phyloP scores from a whole-genome alignment of 2,797 vertebrate genomes.

The Podargus strigoides region DNA sequence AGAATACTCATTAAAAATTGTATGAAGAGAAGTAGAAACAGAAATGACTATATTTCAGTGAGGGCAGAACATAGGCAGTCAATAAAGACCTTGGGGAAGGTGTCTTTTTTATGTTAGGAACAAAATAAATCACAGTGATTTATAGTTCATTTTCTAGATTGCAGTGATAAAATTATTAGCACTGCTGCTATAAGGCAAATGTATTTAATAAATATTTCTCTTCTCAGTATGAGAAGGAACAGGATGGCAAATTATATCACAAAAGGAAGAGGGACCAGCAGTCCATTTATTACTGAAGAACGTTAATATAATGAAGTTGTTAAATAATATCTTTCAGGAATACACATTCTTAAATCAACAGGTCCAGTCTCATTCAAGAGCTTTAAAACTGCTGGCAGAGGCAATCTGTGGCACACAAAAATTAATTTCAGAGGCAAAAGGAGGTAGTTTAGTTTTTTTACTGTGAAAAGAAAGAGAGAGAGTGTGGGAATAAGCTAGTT shows the following conservation, averaged over 20 bases:
- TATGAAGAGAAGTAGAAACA: background rate
- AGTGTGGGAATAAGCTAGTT: background rate
- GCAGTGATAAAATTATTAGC: constrained; percentile 48
- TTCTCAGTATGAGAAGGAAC: background rate
- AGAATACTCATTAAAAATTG: constrained; percentile 34
- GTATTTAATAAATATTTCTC: constrained; percentile 48
- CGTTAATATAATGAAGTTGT: background rate
- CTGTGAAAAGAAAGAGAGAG: background rate
- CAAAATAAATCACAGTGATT: constrained; percentile 45
- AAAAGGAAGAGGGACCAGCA: background rate
- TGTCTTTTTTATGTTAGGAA: constrained; percentile 18
- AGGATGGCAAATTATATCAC: background rate
- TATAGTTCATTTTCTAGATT: constrained; percentile 27
- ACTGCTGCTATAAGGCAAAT: constrained; percentile 21
- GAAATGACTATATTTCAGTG: background rate
- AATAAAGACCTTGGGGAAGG: constrained; percentile 52
- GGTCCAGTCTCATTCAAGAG: background rate
- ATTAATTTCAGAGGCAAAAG: background rate
- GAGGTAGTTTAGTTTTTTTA: background rate
- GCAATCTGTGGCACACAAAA: background rate
- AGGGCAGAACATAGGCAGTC: constrained; percentile 19
- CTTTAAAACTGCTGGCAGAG: background rate
- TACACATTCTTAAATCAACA: background rate
- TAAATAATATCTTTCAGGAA: background rate
- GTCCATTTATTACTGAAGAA: background rate